Base-by-base conservation (phyloP, 1,140 invertebrate species). In the Drosophila watanabei region DNA sequence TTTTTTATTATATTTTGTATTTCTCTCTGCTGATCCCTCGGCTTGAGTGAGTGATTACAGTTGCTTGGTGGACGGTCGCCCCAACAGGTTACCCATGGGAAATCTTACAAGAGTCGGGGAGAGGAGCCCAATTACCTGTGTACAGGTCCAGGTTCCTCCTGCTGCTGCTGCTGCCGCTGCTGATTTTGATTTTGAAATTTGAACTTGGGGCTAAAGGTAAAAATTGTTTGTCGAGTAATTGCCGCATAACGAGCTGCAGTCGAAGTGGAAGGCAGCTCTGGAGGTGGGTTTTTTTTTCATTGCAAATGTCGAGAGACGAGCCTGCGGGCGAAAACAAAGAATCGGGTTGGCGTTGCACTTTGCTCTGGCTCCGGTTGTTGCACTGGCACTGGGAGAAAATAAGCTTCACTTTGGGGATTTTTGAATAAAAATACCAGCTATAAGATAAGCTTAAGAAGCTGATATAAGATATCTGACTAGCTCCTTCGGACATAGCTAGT, bases 201-300 rank as follows among this genome's bases (percentile, higher is more conserved):
- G 87, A 91, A 91, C 87, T 91, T 91, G 87, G 80, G 87, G 87
- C 87, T 91, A 91, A 91, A 91, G 87, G 87, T 91, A 91, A 91
- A 91, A 91, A 91, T 87, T 91, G 87, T 91, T 91, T 91, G 87
- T 79, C 87, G 79, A 86, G 87, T 91, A 91, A 91, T 91, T 91
- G 87, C 81, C 86, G 73, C 76, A 90, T 90, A 90, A 90, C 87
- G 76, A 91, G 86, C 68, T 56, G 72, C 62, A 85, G 64, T 73
- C 56, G 66, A 64, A 46, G 33, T 56, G 20, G 32, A 51, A 16
- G 46, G 54, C 56, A 61, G 46, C 33, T 33, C 43, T 37, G 45
- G 69, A 60, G 52, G 52, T 71, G 56, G 52, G 52, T 71, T 71
- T 71, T 46, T 51, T 30, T 72, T 72, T 37, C 16, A 6, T 77